These are phyloP conservation scores for Monodelphis domestica DNA, from an alignment of 2,797 vertebrate genomes.

Conservation along the genomic window DNA sequence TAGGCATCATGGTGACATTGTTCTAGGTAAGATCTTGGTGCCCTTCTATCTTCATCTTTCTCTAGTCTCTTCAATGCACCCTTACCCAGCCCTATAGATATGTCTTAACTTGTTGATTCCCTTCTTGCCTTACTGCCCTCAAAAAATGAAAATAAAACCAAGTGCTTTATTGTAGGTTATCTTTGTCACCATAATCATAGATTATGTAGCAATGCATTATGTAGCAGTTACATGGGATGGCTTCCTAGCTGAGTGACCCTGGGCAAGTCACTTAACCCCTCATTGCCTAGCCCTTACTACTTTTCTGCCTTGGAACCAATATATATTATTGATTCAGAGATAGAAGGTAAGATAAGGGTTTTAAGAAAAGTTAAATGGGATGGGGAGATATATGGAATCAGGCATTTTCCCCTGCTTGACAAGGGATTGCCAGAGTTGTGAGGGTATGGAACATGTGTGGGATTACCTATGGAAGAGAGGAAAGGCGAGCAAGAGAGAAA, in stretches of 20 bases:
- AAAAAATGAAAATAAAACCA: conserved; percentile 6
- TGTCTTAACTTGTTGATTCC: not conserved
- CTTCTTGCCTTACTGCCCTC: not conserved
- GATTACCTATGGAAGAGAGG: not conserved
- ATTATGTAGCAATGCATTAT: fast-evolving
- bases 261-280: too few species aligned
- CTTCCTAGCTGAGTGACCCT: too few species aligned
- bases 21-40: not conserved
- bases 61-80: not conserved
- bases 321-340: too few species aligned
- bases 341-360: too few species aligned
- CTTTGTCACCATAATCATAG: not conserved
- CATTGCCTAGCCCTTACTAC: too few species aligned
- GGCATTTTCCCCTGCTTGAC: fast-evolving
- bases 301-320: too few species aligned
- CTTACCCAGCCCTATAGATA: not conserved
- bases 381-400: too few species aligned
- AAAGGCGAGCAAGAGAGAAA: not conserved
- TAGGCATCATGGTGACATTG: fast-evolving
- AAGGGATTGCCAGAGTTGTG: not conserved
- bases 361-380: not conserved
- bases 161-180: not conserved
- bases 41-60: not conserved
- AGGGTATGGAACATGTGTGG: not conserved
- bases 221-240: not conserved